Conservation (phyloP, 2,888 invertebrate species). For the Troglohyphantes excavatus region DNA sequence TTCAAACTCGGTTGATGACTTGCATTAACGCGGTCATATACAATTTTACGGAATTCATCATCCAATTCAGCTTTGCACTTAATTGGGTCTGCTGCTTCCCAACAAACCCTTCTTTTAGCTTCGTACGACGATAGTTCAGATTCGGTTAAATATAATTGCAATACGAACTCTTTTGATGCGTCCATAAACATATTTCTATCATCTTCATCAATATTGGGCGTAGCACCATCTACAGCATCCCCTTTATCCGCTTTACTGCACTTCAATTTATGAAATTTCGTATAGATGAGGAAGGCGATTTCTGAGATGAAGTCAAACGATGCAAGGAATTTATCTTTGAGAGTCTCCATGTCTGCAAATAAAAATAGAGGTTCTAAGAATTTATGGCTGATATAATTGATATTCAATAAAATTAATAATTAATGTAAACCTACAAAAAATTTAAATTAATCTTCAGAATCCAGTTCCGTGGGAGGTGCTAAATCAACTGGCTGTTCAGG, state of each 20-base stretch:
- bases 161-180: background rate
- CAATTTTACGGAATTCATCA: background rate
- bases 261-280: background rate
- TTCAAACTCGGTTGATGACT: background rate
- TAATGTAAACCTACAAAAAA: too few relatives aligned
- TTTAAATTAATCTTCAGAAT: too few relatives aligned
- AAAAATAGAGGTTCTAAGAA: conserved; percentile 23
- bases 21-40: background rate
- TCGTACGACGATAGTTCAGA: background rate
- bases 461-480: too few relatives aligned
- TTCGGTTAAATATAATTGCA: background rate
- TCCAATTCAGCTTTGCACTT: background rate
- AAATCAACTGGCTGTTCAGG: too few relatives aligned
- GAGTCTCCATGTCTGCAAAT: conserved; percentile 2
- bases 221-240: background rate
- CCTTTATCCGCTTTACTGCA: background rate
- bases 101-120: background rate
- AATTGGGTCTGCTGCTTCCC: conserved; percentile 1
- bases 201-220: background rate
- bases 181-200: conserved; percentile 3
- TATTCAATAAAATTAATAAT: too few relatives aligned
- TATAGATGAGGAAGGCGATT: background rate
- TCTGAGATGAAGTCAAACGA: background rate
- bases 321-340: background rate
- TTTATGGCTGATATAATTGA: background rate